Base-by-base conservation (phyloP, 2,888 invertebrate genomes). In the Drosophila mettleri region DNA sequence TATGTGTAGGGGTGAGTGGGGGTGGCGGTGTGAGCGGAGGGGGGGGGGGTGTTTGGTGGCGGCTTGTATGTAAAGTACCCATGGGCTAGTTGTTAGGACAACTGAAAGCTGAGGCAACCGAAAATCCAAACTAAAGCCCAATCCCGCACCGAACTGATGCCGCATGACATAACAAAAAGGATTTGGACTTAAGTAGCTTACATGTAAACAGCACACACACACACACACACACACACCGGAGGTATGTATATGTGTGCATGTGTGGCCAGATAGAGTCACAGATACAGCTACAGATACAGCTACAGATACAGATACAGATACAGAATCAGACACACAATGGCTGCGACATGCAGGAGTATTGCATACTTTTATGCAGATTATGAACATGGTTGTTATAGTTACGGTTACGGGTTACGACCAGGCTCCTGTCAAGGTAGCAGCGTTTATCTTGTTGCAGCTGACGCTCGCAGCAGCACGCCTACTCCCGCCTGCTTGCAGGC, bases 131-230 rank as follows among this genome's bases (percentile, higher is more conserved):
- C 39, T 48, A 27, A 57, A 53, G 48, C 53, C 63, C 49, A 55
- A 46, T 38, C 12, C 65, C 41, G 34, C 58, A 52, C 31, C 46
- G 51, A 71, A 66, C 63, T 58, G 78, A 69, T 77, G 82, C 60
- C 68, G 64, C 76, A 74, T 80, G 80, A 83, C 84, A 82, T 76
- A 83, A 80, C 84, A 78, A 78, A 82, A 86, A 76, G 86, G 86
- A 82, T 82, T 82, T 86, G 38, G 59, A 83, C 74, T 78, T 82
- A 82, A 86, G 82, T 84, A 78, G 86, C 86, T 82, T 82, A 83
- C 70, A 73, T 69, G 86, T 78, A 78, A 82, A 85, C 79, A 80
- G 68, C 64, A 60, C 54, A 53, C 69, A 54, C 64, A 58, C 46
- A 52, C 38, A 36, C 33, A 49, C 10, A 38, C n/a, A 34, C 41